phyloP scores from a whole-genome alignment of 1,140 invertebrate genomes.

The Drosophila sturtevanti region DNA sequence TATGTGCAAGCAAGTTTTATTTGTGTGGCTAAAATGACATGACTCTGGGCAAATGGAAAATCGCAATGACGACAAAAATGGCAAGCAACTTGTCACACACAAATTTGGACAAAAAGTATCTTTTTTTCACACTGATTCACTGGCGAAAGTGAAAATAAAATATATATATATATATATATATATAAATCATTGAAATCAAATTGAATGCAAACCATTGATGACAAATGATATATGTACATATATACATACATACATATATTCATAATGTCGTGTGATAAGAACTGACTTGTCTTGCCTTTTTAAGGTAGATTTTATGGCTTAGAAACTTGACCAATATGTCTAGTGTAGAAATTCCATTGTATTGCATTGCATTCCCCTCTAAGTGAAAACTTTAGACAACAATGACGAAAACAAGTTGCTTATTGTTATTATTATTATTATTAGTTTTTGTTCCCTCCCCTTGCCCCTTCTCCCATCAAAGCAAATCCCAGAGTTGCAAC shows the following conservation, averaged over 20 bases:
- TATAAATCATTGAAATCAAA: slow-evolving; percentile 7
- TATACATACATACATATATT: no score
- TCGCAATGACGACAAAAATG: slow-evolving; percentile 31
- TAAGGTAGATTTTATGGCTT: no score
- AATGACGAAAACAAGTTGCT: background rate
- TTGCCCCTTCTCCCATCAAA: background rate
- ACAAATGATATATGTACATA: background rate
- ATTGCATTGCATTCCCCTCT: background rate
- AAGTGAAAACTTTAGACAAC: background rate
- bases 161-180: no score
- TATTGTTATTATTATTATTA: background rate
- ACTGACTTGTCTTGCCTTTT: no score
- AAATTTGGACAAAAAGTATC: slow-evolving; percentile 6
- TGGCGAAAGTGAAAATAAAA: background rate
- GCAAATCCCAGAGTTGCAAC: background rate
- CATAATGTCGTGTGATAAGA: slow-evolving; percentile 3
- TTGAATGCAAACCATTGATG: no score
- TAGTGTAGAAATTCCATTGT: background rate
- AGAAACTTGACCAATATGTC: no score
- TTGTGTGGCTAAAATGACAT: slow-evolving; percentile 3
- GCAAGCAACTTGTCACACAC: slow-evolving; percentile 38
- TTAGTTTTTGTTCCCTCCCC: background rate
- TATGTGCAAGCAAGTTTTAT: slow-evolving; percentile 6
- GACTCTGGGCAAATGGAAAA: slow-evolving; percentile 10
- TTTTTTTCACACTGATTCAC: background rate